These are phyloP conservation scores for Notechis scutatus DNA, from an alignment of 2,113 vertebrate genomes.

Conservation along the genomic window DNA sequence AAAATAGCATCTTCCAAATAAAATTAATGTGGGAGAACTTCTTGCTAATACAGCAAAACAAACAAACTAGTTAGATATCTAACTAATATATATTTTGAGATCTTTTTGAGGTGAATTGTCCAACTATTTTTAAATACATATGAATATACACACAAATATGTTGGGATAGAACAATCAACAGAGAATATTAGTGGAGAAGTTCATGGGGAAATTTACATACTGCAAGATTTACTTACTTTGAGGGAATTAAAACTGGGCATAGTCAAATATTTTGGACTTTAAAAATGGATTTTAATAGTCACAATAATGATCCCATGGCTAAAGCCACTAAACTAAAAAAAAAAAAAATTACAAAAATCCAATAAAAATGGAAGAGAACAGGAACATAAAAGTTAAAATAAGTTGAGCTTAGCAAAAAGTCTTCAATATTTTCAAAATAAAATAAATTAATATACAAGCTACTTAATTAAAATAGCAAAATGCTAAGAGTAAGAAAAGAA, in stretches of 20 bases:
- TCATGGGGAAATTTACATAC: neutral
- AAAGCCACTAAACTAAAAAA: neutral
- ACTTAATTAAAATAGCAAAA: neutral
- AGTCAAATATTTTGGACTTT: neutral
- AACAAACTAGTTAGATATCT: neutral
- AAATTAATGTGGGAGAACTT: neutral
- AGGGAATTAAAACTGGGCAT: neutral
- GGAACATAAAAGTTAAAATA: neutral
- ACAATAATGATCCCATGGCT: neutral
- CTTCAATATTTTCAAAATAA: neutral
- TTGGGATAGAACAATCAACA: neutral
- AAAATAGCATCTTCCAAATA: neutral
- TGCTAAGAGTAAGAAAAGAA: neutral
- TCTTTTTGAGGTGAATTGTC: neutral
- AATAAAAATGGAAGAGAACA: neutral
- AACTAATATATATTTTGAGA: neutral
- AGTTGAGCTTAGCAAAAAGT: neutral
- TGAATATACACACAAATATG: neutral
- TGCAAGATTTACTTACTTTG: neutral
- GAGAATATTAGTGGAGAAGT: neutral
- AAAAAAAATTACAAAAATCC: neutral
- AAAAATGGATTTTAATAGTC: neutral
- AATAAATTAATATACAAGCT: neutral
- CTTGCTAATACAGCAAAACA: neutral
- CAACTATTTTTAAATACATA: neutral